These are phyloP conservation scores for Plestiodon gilberti DNA, from an alignment of 2,113 vertebrate species.

Conservation along the genomic window DNA sequence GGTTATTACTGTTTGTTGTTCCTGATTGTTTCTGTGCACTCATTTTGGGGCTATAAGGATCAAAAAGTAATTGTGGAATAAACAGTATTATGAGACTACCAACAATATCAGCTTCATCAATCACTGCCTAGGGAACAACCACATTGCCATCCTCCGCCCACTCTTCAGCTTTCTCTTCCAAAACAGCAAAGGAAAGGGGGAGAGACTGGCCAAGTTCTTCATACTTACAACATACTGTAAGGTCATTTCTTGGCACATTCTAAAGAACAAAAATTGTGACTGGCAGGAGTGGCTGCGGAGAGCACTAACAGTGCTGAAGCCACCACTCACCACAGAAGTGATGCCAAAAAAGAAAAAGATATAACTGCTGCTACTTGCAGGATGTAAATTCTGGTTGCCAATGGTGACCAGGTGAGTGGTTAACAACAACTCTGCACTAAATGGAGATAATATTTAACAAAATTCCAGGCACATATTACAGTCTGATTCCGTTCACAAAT, in stretches of 20 bases:
- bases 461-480: neutral
- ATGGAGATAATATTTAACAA: too few relatives aligned
- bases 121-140: neutral
- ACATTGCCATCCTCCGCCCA: neutral
- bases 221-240: neutral
- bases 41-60: neutral
- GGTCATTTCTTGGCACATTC: too few relatives aligned
- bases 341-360: too few relatives aligned
- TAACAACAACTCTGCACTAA: too few relatives aligned
- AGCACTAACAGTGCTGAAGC: neutral
- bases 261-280: too few relatives aligned
- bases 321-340: neutral
- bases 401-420: too few relatives aligned
- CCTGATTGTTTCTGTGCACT: neutral
- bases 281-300: too few relatives aligned
- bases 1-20: neutral
- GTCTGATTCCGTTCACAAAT: neutral
- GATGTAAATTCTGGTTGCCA: too few relatives aligned
- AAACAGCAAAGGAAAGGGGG: neutral
- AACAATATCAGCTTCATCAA: neutral
- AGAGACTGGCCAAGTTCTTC: neutral
- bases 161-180: too few relatives aligned
- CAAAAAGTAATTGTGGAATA: neutral
- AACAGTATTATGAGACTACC: neutral
- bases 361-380: too few relatives aligned